A percentile compares a stretch with the other conserved stretches of the same genome.
Evolutionary conservation across 1,140 invertebrate species (phyloP).

Genomic region (Bombus polaris): DNA sequence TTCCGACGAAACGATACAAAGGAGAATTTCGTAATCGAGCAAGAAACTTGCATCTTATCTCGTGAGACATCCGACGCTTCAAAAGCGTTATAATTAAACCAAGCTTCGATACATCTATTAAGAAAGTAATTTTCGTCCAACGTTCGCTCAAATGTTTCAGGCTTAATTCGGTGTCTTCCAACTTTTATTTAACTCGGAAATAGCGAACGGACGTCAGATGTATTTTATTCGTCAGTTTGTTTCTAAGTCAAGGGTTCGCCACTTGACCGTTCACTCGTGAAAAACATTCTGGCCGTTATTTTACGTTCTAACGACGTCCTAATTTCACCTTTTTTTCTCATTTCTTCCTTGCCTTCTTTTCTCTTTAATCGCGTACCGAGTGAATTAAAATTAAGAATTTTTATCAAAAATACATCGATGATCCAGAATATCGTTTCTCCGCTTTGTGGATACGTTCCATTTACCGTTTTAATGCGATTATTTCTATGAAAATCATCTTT

Average conservation of each 20-base stretch:
- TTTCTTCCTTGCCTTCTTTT: neutral
- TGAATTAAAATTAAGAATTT: neutral
- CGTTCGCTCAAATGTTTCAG: neutral
- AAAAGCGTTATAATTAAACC: slow-evolving; percentile 18
- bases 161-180: neutral
- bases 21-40: slow-evolving; percentile 22
- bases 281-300: neutral
- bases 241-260: slow-evolving; percentile 6
- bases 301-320: neutral
- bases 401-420: neutral
- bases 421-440: too few species aligned
- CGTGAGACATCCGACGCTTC: neutral
- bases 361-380: neutral
- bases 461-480: too few species aligned
- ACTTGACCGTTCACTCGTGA: neutral
- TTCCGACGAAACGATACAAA: neutral
- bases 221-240: slow-evolving; percentile 14
- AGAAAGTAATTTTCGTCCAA: slow-evolving; percentile 12
- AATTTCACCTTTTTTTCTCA: neutral
- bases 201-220: neutral
- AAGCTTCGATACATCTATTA: slow-evolving; percentile 23
- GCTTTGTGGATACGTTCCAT: too few species aligned
- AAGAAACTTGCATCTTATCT: slow-evolving; percentile 13
- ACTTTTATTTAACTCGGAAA: slow-evolving; percentile 29
- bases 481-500: too few species aligned